Percentiles rank a stretch among this genome's conserved stretches.
phyloP scores from a whole-genome alignment of 2,888 invertebrate species.

The Caenorhabditis sp. region DNA sequence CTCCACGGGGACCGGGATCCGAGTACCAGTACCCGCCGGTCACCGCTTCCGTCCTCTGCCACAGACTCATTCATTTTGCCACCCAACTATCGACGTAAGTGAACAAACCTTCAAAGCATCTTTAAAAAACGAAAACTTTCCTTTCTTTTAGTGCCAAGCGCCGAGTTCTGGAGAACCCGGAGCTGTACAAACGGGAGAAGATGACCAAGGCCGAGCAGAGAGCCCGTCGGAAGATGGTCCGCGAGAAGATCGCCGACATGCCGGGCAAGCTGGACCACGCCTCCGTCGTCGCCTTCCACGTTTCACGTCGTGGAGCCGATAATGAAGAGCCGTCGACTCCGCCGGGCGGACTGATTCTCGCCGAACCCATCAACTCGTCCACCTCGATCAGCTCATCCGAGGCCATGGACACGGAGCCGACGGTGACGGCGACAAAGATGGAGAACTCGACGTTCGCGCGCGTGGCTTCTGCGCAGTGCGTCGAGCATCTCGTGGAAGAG shows the following conservation, averaged over 20 bases:
- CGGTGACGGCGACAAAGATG: slow-evolving; percentile 11
- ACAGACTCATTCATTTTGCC: slow-evolving; percentile 87
- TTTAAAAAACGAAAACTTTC: neutral
- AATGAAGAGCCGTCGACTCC: slow-evolving; percentile 34
- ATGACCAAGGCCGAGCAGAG: slow-evolving; percentile 64
- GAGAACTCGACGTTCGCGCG: slow-evolving; percentile 41
- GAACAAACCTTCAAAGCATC: neutral
- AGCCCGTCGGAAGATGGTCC: slow-evolving; percentile 84
- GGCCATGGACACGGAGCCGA: slow-evolving; percentile 42
- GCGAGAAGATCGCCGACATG: slow-evolving; percentile 86
- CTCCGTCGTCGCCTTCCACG: slow-evolving; percentile 85
- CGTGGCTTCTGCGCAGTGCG: slow-evolving; percentile 35
- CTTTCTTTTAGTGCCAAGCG: slow-evolving; percentile 85
- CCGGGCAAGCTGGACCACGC: slow-evolving; percentile 93
- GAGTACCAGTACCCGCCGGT: slow-evolving; percentile 79
- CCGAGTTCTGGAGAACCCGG: slow-evolving; percentile 87
- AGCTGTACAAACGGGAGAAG: slow-evolving; percentile 83
- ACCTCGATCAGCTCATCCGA: slow-evolving; percentile 31
- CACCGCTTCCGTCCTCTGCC: slow-evolving; percentile 82
- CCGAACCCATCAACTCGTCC: no score
- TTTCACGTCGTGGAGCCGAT: slow-evolving; percentile 80
- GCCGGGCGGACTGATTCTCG: slow-evolving; percentile 6
- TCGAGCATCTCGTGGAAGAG: slow-evolving; percentile 24
- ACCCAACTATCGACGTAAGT: slow-evolving; percentile 82
- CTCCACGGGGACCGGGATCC: slow-evolving; percentile 70